Base-by-base conservation (phyloP, 2,113 vertebrate genomes). In the Upupa epops region DNA sequence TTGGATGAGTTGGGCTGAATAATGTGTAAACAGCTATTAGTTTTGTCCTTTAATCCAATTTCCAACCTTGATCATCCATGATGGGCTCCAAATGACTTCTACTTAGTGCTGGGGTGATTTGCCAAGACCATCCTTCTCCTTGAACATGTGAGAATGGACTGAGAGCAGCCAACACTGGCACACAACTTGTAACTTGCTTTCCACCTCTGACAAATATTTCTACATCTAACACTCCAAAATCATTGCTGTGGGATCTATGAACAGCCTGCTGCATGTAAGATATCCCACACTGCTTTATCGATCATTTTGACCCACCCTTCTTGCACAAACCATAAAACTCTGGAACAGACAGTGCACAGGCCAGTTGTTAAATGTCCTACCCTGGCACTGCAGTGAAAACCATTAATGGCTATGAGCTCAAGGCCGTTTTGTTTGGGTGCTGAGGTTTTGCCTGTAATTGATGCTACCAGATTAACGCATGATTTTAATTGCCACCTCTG, bases 251-350 rank as follows among this genome's bases (percentile, higher is more conserved):
- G 86, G 90, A 93, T 86, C 92, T 88, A 78, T 54, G 84, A 94
- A 77, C 77, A 93, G 92, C 85, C 89, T 76, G 63, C 69, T 91
- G 66, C 73, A 58, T 89, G 93, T 64, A 92, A n/a, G 93, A 93
- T 96, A 92, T 91, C 93, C 76, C 92, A 70, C 51, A 88, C 83
- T 93, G 59, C 87, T 96, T 93, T 89, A 95, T 88, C 92, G 91
- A 92, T 96, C 66, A 5, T 89, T 96, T 92, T 92, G 92, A 89
- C 92, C 89, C 92, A 92, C 63, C 72, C 24, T 60, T 80, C 90
- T 58, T 55, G 68, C 85, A 81, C 65, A 91, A 93, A 73, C 58
- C 89, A 73, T 78, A 92, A 85, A 89, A 82, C 56, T 83, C 73
- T 61, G 77, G 86, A 88, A 93, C 20, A 40, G 55, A n/a, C 91